phyloP scores from a whole-genome alignment of 2,888 invertebrate species.

The Omphaloscelis lunosa region DNA sequence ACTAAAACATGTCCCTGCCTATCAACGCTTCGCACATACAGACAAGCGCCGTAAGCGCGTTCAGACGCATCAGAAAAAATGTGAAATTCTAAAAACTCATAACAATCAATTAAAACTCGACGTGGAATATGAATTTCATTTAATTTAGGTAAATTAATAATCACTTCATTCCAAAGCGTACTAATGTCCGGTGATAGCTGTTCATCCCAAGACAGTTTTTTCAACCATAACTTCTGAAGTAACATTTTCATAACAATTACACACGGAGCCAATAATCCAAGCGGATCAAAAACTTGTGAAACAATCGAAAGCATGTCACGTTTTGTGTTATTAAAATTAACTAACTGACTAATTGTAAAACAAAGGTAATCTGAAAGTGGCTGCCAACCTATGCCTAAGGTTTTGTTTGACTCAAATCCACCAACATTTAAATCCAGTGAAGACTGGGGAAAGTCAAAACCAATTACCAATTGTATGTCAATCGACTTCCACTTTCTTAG shows the following conservation, averaged over 20 bases:
- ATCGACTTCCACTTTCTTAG: slow-evolving; percentile 2
- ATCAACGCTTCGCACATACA: slow-evolving; percentile 10
- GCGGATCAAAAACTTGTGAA: too few species aligned
- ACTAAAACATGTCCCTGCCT: background rate
- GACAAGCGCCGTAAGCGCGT: slow-evolving; percentile 9
- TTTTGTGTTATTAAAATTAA: background rate
- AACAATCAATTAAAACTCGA: slow-evolving; percentile 23
- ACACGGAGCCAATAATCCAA: too few species aligned
- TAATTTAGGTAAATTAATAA: slow-evolving; percentile 6
- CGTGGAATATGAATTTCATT: slow-evolving; percentile 28
- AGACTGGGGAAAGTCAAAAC: slow-evolving; percentile 2
- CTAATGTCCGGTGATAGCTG: too few species aligned
- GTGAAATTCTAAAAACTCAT: slow-evolving; percentile 16
- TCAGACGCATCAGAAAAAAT: slow-evolving; percentile 5
- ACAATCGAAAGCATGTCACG: too few species aligned
- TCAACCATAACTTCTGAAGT: too few species aligned
- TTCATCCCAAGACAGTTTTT: too few species aligned
- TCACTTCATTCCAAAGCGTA: background rate
- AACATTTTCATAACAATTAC: too few species aligned
- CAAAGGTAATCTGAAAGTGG: slow-evolving; percentile 13
- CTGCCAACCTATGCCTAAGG: slow-evolving; percentile 1
- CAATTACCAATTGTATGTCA: background rate
- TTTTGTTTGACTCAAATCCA: slow-evolving; percentile 15
- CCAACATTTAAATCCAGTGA: background rate
- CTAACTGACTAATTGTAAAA: background rate